Evolutionary conservation across 2,113 vertebrate genomes (phyloP).

Genomic region (Osmerus eperlanus): DNA sequence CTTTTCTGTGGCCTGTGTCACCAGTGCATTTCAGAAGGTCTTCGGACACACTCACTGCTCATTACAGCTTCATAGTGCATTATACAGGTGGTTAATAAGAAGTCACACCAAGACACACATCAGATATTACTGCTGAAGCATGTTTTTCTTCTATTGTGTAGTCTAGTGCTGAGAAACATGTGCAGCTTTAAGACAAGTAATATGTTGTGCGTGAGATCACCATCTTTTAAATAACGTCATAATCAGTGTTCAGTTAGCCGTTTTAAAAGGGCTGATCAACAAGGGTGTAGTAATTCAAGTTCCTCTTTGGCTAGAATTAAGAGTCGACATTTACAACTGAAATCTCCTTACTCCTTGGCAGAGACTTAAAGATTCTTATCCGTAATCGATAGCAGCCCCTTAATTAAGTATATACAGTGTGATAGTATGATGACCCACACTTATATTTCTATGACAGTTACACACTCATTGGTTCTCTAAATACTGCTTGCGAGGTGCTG

Average conservation of each 20-base stretch:
- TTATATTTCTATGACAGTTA: not conserved
- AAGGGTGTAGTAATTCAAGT: conserved; percentile 7
- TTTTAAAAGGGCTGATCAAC: conserved; percentile 21
- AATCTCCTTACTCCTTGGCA: not conserved
- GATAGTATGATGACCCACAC: too few species aligned
- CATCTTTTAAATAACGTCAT: not conserved
- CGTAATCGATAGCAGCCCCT: conserved; percentile 9
- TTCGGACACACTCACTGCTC: not conserved
- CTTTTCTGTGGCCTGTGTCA: not conserved
- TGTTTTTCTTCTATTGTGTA: too few species aligned
- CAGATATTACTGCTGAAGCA: too few species aligned
- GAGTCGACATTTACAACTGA: conserved; percentile 14
- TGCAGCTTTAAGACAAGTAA: conserved; percentile 18
- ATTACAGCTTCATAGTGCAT: not conserved
- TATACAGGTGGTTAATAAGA: not conserved
- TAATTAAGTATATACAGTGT: conserved; percentile 5
- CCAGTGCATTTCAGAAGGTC: too few species aligned
- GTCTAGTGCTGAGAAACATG: not conserved
- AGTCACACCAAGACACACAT: too few species aligned
- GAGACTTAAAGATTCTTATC: not conserved
- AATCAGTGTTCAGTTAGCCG: not conserved
- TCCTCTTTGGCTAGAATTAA: conserved; percentile 29
- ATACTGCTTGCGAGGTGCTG: conserved; percentile 23
- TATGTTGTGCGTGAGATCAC: not conserved
- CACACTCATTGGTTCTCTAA: not conserved